A percentile compares a stretch with the other conserved stretches of the same genome.
Conservation (phyloP, 64 coral and sea anemone species). For the Porites australiensis region DNA sequence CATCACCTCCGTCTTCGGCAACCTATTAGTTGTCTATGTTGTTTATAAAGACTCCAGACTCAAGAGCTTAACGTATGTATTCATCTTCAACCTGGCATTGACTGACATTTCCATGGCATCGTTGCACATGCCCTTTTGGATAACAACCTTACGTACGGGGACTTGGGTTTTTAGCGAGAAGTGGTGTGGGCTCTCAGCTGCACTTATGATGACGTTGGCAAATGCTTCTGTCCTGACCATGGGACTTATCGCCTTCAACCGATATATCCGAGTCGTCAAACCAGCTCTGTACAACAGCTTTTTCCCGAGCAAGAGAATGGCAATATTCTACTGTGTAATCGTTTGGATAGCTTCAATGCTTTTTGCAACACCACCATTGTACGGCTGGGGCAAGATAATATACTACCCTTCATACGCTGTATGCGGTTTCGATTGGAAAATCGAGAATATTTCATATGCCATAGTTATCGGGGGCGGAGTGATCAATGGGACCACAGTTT, state of each 20-base stretch:
- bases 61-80: too few species aligned
- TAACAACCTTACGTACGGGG: too few species aligned
- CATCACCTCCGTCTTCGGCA: constrained; percentile 30
- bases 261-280: constrained; percentile 68
- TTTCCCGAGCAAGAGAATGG: constrained; percentile 26
- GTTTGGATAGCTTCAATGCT: constrained; percentile 53
- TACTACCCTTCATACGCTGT: constrained; percentile 43
- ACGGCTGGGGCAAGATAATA: neutral
- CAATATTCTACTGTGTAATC: constrained; percentile 23
- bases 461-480: constrained; percentile 29
- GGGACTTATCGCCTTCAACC: neutral
- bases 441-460: too few species aligned
- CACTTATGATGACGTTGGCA: constrained; percentile 45
- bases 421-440: constrained; percentile 14
- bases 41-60: too few species aligned
- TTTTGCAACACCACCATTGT: neutral
- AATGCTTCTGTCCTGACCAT: constrained; percentile 54
- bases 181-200: constrained; percentile 30
- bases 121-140: too few species aligned
- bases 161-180: neutral
- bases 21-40: constrained; percentile 1
- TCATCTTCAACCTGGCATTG: too few species aligned
- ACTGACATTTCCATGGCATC: too few species aligned
- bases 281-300: constrained; percentile 44
- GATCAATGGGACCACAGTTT: constrained; percentile 14